Evolutionary conservation across 92 coral and sea anemone species (phyloP).

Genomic region (Micromussa lordhowensis): DNA sequence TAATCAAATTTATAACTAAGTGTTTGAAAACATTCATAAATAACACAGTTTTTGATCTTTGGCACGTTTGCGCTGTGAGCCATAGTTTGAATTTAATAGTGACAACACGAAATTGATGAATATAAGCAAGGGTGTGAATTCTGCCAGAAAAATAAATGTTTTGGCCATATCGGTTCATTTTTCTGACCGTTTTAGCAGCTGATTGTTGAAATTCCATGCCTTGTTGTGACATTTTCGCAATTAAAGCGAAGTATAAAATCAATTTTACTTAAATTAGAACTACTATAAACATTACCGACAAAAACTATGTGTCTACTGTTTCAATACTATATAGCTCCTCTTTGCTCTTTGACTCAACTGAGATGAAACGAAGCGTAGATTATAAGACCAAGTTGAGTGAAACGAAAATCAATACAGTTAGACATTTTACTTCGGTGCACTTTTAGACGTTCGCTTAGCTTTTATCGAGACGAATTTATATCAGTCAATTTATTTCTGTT

Average conservation of each 20-base stretch:
- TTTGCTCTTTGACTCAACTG: neutral
- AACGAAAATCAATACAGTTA: neutral
- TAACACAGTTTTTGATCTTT: neutral
- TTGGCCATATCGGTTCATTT: neutral
- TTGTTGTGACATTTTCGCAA: constrained; percentile 77
- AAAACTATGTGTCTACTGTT: neutral
- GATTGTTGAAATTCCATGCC: constrained; percentile 6
- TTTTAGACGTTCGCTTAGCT: neutral
- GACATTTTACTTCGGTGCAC: neutral
- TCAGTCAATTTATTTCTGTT: neutral
- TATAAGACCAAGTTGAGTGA: neutral
- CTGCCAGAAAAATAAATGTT: neutral
- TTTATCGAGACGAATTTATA: neutral
- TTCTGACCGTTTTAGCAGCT: constrained; percentile 14
- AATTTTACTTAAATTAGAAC: constrained; percentile 26
- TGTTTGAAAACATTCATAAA: neutral
- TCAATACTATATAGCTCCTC: neutral
- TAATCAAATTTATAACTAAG: constrained; percentile 21
- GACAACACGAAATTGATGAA: neutral
- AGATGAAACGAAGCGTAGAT: neutral
- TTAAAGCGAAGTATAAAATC: constrained; percentile 43
- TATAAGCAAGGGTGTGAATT: neutral
- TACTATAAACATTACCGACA: constrained; percentile 36
- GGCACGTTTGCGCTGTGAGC: neutral
- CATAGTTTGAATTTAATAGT: neutral